Base-by-base conservation (phyloP, 2,113 vertebrate genomes). In the Mirounga angustirostris region DNA sequence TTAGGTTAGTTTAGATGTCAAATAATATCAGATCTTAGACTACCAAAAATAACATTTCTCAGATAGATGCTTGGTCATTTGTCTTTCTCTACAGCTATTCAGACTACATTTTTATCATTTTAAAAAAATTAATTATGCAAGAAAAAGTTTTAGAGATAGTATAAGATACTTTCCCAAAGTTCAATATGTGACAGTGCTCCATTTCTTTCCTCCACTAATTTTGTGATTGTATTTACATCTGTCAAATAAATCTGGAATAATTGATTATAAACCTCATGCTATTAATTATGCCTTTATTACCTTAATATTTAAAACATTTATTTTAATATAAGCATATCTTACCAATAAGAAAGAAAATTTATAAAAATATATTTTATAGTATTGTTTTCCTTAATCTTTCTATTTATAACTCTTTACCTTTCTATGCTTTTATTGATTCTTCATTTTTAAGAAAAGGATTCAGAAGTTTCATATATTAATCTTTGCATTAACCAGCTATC, bases 151-250 rank as follows among this genome's bases (percentile, higher is more conserved):
- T 50, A 91, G 13, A 80, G 6, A 14, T 2, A 40, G 8, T 28
- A 33, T 83, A 85, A 89, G 80, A 52, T 40, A 36, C 19, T 84
- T 79, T 67, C 13, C 7, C 3, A 87, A 30, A 65, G 61, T 73
- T 40, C 26, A 94, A 28, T 63, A 88, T 1, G 0, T 50, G 69
- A 67, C 6, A 96, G 6, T 54, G 8, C 50, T 69, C 21, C 50
- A 40, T 59, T 46, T 93, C n/a, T 93, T 95, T 71, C 40, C 18
- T 91, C 4, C 15, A 65, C 22, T 82, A 86, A 95, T 92, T 94
- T 83, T 74, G 15, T 73, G 36, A 82, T 65, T 82, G 19, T 61
- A 59, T 50, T 85, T 76, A 82, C 63, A 91, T 56, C 21, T 89
- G 18, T 79, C 76, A 80, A n/a, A 54, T 69, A 50, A 85, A 81